Evolutionary conservation across 2,113 vertebrate genomes (phyloP).

Genomic region (Vidua macroura): DNA sequence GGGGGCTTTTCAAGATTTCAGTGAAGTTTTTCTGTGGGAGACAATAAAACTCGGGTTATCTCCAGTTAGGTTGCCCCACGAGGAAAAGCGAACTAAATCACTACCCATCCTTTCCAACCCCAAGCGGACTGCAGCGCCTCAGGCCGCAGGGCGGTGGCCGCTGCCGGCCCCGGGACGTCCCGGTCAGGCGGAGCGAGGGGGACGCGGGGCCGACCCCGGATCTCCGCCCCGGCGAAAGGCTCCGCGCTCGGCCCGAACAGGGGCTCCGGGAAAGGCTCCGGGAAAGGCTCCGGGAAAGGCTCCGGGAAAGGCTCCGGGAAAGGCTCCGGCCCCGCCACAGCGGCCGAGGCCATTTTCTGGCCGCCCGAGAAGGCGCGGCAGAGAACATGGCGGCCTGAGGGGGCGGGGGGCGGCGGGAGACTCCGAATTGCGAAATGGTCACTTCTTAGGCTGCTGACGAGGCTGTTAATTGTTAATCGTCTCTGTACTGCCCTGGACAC

Average conservation of each 20-base stretch:
- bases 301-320: neutral
- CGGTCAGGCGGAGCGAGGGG: neutral
- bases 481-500: rapidly evolving
- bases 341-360: neutral
- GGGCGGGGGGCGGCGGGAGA: no score
- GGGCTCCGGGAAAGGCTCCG: neutral
- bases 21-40: rapidly evolving
- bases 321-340: neutral
- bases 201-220: no score
- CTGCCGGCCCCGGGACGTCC: neutral
- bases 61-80: rapidly evolving
- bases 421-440: rapidly evolving
- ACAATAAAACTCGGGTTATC: rapidly evolving
- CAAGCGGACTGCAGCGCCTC: neutral
- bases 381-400: neutral
- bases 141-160: neutral
- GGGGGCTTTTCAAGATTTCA: neutral
- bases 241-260: neutral
- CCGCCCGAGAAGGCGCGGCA: neutral
- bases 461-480: no score
- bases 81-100: rapidly evolving
- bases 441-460: no score
- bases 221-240: neutral
- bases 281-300: no score
- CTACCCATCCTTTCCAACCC: rapidly evolving